Base-by-base conservation (phyloP, 2,797 vertebrate species). In the Poecilia velifera region DNA sequence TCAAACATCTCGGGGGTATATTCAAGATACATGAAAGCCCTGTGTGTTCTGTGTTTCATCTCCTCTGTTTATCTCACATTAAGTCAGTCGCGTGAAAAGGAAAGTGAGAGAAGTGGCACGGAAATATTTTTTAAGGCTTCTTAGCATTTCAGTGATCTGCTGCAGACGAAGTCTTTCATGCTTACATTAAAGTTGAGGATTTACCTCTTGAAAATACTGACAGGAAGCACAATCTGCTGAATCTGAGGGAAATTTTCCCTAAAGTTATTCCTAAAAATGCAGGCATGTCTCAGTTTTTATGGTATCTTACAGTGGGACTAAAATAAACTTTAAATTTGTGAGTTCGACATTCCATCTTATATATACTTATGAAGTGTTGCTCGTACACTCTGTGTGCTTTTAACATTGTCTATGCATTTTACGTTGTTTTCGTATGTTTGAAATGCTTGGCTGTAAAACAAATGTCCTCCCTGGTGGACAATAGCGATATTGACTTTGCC, bases 1-100 rank as follows among this genome's bases (percentile, higher is more conserved):
- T 96, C 93, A 93, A 91, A 81, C 82, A 94, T 94, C 96, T 93
- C 84, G 76, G 88, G 88, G 92, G 88, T 92, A 90, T 92, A 91
- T 88, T 90, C 87, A 87, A 87, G 89, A 88, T 90, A 87, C 92
- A 91, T 86, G 81, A 92, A 92, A 92, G 91, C 84, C 92, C 82
- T 80, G 86, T 76, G 31, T 84, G 77, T 88, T 92, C 86, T 86
- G 80, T 78, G 80, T 84, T 83, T 89, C 85, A 86, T 91, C 89
- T 78, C 72, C 39, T 82, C 86, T 92, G 76, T 87, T 88, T 87
- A 86, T 85, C 82, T 91, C 88, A 91, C 80, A 88, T 88, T 71
- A 76, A 88, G 83, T 86, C 78, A 59, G 43, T 46, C 20, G 13
- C 66, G 81, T 70, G 62, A 79, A 82, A 43, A 66, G n/a, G 43